A percentile compares a stretch with the other conserved stretches of the same genome.
Evolutionary conservation across 2,797 vertebrate species (phyloP).

Genomic region (Danio choprae): DNA sequence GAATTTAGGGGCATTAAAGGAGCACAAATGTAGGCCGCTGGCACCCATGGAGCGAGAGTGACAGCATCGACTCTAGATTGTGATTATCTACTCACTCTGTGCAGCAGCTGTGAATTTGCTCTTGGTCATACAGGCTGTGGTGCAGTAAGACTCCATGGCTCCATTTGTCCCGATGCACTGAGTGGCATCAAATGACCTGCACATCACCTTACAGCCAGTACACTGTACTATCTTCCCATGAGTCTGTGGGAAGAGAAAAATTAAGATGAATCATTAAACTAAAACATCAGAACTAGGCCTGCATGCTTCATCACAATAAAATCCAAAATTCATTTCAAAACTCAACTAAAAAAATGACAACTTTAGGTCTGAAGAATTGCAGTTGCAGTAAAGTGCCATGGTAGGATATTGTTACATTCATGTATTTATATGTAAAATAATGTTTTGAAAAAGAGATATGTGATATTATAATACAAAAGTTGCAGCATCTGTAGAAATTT

Average conservation of each 20-base stretch:
- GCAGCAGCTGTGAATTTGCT: constrained; percentile 84
- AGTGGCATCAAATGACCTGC: constrained; percentile 93
- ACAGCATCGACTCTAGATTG: not conserved
- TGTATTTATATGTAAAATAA: no score
- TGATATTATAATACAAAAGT: no score
- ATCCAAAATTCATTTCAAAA: no score
- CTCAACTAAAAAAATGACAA: no score
- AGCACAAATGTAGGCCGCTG: not conserved
- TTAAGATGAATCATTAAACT: not conserved
- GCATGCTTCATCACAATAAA: not conserved
- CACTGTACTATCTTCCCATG: constrained; percentile 93
- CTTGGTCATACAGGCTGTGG: constrained; percentile 95
- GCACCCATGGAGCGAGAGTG: not conserved
- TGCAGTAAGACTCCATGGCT: constrained; percentile 94
- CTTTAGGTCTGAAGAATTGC: no score
- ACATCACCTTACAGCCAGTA: constrained; percentile 91
- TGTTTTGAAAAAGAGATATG: no score
- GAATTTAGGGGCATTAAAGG: not conserved
- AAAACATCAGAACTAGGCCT: not conserved
- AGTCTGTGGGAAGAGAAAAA: constrained; percentile 77
- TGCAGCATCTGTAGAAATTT: no score
- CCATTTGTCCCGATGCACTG: constrained; percentile 91
- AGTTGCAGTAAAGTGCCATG: no score
- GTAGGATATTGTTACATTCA: no score
- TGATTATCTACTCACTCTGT: constrained; percentile 70